Evolutionary conservation across 2,797 vertebrate species (phyloP).

Genomic region (Chelmon rostratus): DNA sequence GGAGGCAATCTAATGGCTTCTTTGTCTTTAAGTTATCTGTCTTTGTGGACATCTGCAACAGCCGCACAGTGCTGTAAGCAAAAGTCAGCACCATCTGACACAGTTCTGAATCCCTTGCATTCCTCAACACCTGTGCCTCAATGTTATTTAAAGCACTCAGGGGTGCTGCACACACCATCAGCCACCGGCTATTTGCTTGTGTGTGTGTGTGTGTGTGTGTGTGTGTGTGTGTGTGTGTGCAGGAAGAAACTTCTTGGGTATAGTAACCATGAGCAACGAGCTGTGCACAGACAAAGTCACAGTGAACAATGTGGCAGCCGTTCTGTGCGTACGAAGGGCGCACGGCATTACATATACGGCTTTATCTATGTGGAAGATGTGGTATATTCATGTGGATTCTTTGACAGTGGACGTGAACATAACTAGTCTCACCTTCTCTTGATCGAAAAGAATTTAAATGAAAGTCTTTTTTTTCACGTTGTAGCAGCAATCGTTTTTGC

Average conservation of each 20-base stretch:
- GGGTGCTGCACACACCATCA: constrained; percentile 76
- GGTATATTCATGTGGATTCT: background rate
- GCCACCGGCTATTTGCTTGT: constrained; percentile 76
- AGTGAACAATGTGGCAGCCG: constrained; percentile 31
- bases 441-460: background rate
- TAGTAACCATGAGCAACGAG: constrained; percentile 68
- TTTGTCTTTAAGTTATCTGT: constrained; percentile 78
- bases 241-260: constrained; percentile 48
- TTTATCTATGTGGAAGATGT: constrained; percentile 2
- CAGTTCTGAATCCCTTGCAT: constrained; percentile 74
- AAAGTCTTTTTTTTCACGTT: background rate
- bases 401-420: background rate
- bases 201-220: constrained; percentile 23
- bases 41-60: constrained; percentile 79
- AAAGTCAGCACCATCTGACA: constrained; percentile 82
- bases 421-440: background rate
- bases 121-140: constrained; percentile 82
- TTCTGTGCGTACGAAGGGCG: constrained; percentile 35
- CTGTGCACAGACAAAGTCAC: constrained; percentile 34
- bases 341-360: background rate
- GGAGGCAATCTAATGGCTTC: constrained; percentile 76
- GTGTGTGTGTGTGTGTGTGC: constrained; percentile 14
- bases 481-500: background rate
- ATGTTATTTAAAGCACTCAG: constrained; percentile 82
- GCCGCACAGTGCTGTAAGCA: constrained; percentile 80